Conservation (phyloP, 2,888 invertebrate species). For the Drosophila quinaria region DNA sequence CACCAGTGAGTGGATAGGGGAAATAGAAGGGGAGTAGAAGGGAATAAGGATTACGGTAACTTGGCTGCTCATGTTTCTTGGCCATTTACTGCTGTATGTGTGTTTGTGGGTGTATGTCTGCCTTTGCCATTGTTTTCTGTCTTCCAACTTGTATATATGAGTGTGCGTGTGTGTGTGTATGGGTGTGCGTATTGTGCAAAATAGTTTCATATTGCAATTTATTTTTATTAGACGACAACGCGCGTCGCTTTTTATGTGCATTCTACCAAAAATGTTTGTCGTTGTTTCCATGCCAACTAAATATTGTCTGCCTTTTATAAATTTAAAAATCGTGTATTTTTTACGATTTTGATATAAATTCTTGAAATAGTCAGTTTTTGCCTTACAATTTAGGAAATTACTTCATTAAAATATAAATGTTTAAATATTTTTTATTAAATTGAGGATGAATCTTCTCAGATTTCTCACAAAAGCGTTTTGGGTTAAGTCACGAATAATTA, state of each 20-base stretch:
- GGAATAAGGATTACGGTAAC: background rate
- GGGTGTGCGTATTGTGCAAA: constrained; percentile 32
- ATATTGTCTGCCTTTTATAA: background rate
- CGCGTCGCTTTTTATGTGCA: constrained; percentile 45
- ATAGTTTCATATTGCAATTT: constrained; percentile 78
- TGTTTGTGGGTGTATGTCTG: background rate
- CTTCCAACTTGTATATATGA: constrained; percentile 19
- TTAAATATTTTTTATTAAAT: too few relatives aligned
- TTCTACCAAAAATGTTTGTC: constrained; percentile 26
- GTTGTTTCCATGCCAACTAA: background rate
- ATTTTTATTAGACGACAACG: constrained; percentile 64
- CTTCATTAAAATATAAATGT: too few relatives aligned
- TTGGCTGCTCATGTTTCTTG: constrained; percentile 40
- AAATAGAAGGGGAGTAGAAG: too few relatives aligned
- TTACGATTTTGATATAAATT: background rate
- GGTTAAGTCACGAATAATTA: too few relatives aligned
- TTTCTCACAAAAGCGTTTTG: too few relatives aligned
- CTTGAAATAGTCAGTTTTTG: too few relatives aligned
- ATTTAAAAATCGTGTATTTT: too few relatives aligned
- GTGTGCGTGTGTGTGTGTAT: background rate
- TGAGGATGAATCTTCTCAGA: too few relatives aligned
- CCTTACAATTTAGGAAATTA: too few relatives aligned
- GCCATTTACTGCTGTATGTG: constrained; percentile 32
- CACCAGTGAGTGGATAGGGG: background rate
- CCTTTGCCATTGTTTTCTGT: constrained; percentile 27